A percentile compares a stretch with the other conserved stretches of the same genome.
Conservation (phyloP, 2,113 vertebrate species). For the Oophaga pumilio region DNA sequence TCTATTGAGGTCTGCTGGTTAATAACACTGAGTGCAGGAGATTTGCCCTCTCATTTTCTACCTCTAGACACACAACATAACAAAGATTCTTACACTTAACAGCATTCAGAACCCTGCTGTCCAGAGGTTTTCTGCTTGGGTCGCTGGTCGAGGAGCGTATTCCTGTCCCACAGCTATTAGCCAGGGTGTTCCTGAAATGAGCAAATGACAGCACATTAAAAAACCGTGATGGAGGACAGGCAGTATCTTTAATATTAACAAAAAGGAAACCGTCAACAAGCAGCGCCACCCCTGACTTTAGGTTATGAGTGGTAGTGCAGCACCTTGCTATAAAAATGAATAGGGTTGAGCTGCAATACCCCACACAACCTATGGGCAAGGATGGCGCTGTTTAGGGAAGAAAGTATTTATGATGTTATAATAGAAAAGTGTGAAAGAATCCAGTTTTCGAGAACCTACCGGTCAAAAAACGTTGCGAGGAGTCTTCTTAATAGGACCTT, state of each 20-base stretch:
- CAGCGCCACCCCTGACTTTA: not conserved
- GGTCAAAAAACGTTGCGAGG: slow-evolving; percentile 95
- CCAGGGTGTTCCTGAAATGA: slow-evolving; percentile 83
- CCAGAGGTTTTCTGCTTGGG: slow-evolving; percentile 87
- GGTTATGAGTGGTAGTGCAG: not conserved
- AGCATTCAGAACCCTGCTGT: slow-evolving; percentile 88
- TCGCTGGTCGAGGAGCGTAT: slow-evolving; percentile 92
- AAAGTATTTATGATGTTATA: not conserved
- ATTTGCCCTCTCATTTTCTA: not conserved
- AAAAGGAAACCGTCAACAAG: not conserved
- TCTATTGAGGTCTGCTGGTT: too few species aligned
- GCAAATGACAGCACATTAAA: not conserved
- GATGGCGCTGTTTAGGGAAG: not conserved
- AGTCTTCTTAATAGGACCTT: slow-evolving; percentile 92
- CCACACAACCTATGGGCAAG: not conserved
- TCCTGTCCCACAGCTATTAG: slow-evolving; percentile 91
- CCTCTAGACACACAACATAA: not conserved
- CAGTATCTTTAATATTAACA: too few species aligned
- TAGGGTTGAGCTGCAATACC: not conserved
- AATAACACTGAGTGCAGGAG: too few species aligned
- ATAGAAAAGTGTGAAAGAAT: not conserved
- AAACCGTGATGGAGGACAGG: not conserved
- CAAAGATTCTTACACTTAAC: slow-evolving; percentile 83
- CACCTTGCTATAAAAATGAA: not conserved
- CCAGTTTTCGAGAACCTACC: slow-evolving; percentile 69